Evolutionary conservation across 2,113 vertebrate species (phyloP).

Genomic region (Pluvialis apricaria): DNA sequence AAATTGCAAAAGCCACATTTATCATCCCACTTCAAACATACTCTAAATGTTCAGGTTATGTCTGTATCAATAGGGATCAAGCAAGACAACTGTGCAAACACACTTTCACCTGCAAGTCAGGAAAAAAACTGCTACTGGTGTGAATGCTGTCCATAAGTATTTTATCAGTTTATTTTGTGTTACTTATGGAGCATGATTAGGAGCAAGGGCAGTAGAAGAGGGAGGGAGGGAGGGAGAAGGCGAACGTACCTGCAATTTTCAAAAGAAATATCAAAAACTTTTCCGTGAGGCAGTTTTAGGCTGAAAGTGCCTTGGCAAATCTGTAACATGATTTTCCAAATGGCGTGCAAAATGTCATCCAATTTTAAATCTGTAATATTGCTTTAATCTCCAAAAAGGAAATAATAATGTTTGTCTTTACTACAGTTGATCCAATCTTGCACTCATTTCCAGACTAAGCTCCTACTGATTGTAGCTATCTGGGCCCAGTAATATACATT

Average conservation of each 20-base stretch:
- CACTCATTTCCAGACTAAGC: neutral
- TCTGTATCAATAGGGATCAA: neutral
- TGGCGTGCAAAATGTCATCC: conserved; percentile 58
- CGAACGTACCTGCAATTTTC: conserved; percentile 28
- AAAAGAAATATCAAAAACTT: conserved; percentile 52
- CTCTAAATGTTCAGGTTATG: neutral
- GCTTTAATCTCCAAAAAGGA: conserved; percentile 35
- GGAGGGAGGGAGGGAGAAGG: neutral
- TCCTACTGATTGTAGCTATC: neutral
- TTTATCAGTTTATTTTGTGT: neutral
- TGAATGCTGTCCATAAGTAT: neutral
- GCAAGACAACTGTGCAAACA: neutral
- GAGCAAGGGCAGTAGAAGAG: neutral
- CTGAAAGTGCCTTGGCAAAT: conserved; percentile 63
- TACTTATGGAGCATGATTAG: neutral
- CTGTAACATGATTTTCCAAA: conserved; percentile 61
- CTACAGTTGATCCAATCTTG: neutral
- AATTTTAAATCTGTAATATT: conserved; percentile 49
- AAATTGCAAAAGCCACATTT: neutral
- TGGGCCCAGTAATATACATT: neutral
- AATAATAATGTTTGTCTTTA: conserved; percentile 28
- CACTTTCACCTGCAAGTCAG: neutral
- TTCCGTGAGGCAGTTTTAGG: conserved; percentile 62
- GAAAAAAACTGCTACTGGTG: neutral
- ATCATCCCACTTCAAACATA: neutral